These are phyloP conservation scores for Sinocyclocheilus grahami DNA, from an alignment of 2,113 vertebrate genomes.

Conservation along the genomic window DNA sequence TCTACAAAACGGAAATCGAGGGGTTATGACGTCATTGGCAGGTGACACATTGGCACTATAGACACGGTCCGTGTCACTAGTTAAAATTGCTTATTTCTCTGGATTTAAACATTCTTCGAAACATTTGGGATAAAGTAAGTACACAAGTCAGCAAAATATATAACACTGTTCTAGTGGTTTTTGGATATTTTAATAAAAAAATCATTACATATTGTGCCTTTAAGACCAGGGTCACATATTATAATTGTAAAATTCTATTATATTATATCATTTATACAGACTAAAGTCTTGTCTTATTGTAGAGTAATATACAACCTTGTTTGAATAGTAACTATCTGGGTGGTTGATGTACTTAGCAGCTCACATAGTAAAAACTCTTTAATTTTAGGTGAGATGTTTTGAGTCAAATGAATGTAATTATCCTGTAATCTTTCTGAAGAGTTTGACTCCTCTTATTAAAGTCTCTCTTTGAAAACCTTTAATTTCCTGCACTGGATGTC, in stretches of 20 bases:
- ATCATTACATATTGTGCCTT: too few relatives aligned
- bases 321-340: background rate
- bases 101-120: too few relatives aligned
- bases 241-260: background rate
- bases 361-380: background rate
- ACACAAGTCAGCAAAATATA: too few relatives aligned
- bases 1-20: too few relatives aligned
- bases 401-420: constrained; percentile 30
- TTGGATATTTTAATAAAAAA: too few relatives aligned
- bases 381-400: constrained; percentile 1
- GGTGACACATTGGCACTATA: too few relatives aligned
- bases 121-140: too few relatives aligned
- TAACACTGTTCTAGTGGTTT: too few relatives aligned
- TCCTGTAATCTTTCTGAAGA: constrained; percentile 20
- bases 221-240: too few relatives aligned
- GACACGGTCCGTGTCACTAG: too few relatives aligned
- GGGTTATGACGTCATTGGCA: too few relatives aligned
- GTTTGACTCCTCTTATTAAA: constrained; percentile 22
- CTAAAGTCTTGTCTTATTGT: background rate
- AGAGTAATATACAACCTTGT: background rate
- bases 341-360: background rate
- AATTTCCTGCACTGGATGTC: constrained; percentile 48
- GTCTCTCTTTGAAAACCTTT: constrained; percentile 33
- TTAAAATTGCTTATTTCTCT: too few relatives aligned
- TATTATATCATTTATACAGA: background rate